Percentiles rank a stretch among this genome's conserved stretches.
Conservation (phyloP, 2,888 invertebrate species). For the Tricholauxania praeusta region DNA sequence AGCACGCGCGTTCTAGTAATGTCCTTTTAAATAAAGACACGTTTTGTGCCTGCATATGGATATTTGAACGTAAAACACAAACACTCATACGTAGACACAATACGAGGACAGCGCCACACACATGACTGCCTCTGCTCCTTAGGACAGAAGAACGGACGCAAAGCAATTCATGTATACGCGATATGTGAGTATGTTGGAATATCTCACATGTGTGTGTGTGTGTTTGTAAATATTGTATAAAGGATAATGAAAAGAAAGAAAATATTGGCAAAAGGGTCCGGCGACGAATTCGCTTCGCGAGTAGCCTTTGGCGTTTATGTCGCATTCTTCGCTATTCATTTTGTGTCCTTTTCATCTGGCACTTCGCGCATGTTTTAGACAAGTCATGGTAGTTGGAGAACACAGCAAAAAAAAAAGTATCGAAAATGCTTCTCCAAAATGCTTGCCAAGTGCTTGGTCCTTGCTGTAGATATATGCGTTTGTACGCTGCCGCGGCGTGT, state of each 20-base stretch:
- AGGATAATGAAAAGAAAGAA: constrained; percentile 41
- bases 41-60: constrained; percentile 37
- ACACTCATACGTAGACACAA: constrained; percentile 35
- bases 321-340: constrained; percentile 43
- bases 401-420: constrained; percentile 30
- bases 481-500: not conserved
- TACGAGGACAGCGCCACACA: constrained; percentile 1
- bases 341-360: constrained; percentile 22
- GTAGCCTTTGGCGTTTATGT: constrained; percentile 46
- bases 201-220: constrained; percentile 13
- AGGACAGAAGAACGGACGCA: constrained; percentile 10
- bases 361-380: constrained; percentile 43
- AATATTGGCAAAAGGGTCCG: constrained; percentile 46
- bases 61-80: constrained; percentile 6
- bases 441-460: constrained; percentile 36
- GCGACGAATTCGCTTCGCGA: constrained; percentile 44
- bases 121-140: constrained; percentile 25
- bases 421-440: constrained; percentile 39
- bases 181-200: constrained; percentile 24
- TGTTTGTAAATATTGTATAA: constrained; percentile 14
- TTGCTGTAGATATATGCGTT: constrained; percentile 2
- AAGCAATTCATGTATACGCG: constrained; percentile 34
- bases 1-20: constrained; percentile 42
- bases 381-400: constrained; percentile 28
- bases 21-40: constrained; percentile 48